phyloP scores from a whole-genome alignment of 92 coral and sea anemone species.

The Porites evermanni region DNA sequence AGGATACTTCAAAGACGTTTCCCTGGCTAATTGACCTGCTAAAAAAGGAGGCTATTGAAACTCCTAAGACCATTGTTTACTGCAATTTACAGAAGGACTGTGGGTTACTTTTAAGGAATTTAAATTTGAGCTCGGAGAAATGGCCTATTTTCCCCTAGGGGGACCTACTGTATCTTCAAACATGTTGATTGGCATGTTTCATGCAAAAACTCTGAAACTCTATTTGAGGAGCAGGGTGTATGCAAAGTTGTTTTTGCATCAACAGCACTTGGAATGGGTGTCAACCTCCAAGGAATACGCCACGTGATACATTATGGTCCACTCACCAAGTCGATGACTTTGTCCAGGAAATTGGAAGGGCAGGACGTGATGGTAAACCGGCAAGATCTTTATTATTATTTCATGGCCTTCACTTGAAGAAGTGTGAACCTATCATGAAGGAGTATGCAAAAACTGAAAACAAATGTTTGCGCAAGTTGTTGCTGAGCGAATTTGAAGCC shows the following conservation, averaged over 20 bases:
- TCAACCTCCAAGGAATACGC: slow-evolving; percentile 26
- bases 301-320: slow-evolving; percentile 45
- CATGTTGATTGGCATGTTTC: slow-evolving; percentile 66
- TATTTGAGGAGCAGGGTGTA: slow-evolving; percentile 44
- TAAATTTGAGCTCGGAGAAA: slow-evolving; percentile 46
- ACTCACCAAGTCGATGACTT: slow-evolving; percentile 24
- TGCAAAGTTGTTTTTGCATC: slow-evolving; percentile 75
- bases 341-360: slow-evolving; percentile 55
- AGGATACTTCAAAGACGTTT: slow-evolving; percentile 5
- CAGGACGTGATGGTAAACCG: slow-evolving; percentile 26
- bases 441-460: slow-evolving; percentile 35
- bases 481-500: slow-evolving; percentile 38
- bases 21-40: slow-evolving; percentile 40
- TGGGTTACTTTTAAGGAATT: slow-evolving; percentile 70
- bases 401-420: slow-evolving; percentile 35
- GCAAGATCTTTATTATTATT: slow-evolving; percentile 19
- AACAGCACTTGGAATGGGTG: slow-evolving; percentile 75
- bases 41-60: slow-evolving; percentile 12
- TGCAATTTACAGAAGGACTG: slow-evolving; percentile 63
- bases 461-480: slow-evolving; percentile 16
- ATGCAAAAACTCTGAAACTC: slow-evolving; percentile 50
- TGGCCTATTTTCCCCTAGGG: slow-evolving; percentile 45
- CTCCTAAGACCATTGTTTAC: slow-evolving; percentile 49
- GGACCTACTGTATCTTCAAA: not conserved
- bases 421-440: slow-evolving; percentile 40